Percentiles rank a stretch among this genome's conserved stretches.
phyloP scores from a whole-genome alignment of 1,140 invertebrate species.

The Pachyrhynchus sulphureomaculatus region DNA sequence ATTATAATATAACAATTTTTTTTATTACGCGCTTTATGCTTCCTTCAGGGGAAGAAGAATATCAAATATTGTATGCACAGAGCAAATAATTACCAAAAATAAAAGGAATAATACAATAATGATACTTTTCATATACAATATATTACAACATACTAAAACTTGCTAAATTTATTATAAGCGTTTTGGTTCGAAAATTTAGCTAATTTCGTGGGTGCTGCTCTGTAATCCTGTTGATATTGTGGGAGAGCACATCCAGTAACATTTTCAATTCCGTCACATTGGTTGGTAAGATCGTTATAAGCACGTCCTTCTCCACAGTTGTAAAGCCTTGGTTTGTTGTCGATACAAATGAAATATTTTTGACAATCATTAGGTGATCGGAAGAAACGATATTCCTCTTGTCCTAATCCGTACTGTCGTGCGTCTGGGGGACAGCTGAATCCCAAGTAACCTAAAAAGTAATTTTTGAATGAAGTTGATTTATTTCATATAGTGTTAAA shows the following conservation, averaged over 20 bases:
- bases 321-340: constrained; percentile 66
- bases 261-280: constrained; percentile 76
- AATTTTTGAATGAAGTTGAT: too few species aligned
- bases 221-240: constrained; percentile 2
- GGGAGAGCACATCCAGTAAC: constrained; percentile 67
- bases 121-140: too few species aligned
- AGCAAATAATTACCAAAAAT: too few species aligned
- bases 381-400: constrained; percentile 59
- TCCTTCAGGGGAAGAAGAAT: too few species aligned
- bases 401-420: constrained; percentile 52
- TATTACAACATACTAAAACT: background rate
- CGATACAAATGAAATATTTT: constrained; percentile 79
- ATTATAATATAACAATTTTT: too few species aligned
- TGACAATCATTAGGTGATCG: constrained; percentile 69
- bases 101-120: too few species aligned
- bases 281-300: constrained; percentile 73
- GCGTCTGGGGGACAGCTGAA: constrained; percentile 64
- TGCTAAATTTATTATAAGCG: constrained; percentile 21
- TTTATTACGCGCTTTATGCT: too few species aligned
- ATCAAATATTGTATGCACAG: too few species aligned
- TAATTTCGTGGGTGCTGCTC: constrained; percentile 16
- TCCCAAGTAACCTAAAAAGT: constrained; percentile 61
- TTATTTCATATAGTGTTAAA: too few species aligned
- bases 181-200: constrained; percentile 21
- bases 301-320: constrained; percentile 76